phyloP scores from a whole-genome alignment of 2,113 vertebrate species.

The Heterotilapia buettikoferi region DNA sequence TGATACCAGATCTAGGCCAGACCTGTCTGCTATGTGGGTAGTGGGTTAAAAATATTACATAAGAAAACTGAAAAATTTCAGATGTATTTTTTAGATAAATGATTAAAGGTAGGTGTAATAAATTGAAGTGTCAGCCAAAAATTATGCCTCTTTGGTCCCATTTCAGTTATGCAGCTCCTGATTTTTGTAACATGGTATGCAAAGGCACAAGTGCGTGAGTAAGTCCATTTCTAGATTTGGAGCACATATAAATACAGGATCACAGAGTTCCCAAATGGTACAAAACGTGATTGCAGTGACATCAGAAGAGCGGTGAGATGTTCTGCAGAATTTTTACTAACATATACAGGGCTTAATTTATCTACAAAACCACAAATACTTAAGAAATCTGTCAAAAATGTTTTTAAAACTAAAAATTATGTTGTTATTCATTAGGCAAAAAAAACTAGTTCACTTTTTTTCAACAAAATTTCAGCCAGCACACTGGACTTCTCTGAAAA shows the following conservation, averaged over 20 bases:
- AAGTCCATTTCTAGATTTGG: neutral
- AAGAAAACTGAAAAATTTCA: neutral
- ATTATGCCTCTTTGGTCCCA: neutral
- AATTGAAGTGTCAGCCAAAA: neutral
- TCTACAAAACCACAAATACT: neutral
- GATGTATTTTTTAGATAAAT: neutral
- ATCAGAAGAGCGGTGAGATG: neutral
- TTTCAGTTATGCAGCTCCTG: neutral
- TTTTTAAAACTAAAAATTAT: neutral
- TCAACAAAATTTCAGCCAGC: neutral
- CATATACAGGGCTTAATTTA: neutral
- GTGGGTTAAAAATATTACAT: neutral
- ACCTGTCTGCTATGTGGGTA: neutral
- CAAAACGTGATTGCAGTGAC: neutral
- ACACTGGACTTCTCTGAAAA: neutral
- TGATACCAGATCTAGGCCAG: too few species aligned
- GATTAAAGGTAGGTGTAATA: neutral
- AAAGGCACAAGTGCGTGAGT: neutral
- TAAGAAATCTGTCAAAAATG: neutral
- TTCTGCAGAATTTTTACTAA: neutral
- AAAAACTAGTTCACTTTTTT: neutral
- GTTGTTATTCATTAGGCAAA: neutral
- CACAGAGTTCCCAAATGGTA: neutral
- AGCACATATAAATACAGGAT: neutral
- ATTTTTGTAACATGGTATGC: neutral